phyloP scores from a whole-genome alignment of 1,140 invertebrate species.

The Polypedilum vanderplanki region DNA sequence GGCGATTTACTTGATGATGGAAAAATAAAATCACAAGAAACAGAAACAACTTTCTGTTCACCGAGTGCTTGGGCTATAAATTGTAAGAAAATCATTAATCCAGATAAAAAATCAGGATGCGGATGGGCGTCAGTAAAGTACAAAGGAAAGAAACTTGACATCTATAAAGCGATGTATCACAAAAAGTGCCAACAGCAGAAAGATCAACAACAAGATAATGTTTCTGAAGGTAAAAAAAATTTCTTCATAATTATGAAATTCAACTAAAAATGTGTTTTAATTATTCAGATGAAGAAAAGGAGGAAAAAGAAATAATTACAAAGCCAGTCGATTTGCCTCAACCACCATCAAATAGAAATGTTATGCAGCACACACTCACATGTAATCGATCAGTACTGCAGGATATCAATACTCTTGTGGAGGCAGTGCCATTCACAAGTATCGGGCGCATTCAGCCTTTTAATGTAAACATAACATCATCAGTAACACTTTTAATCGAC shows the following conservation, averaged over 20 bases:
- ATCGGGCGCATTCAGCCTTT: slow-evolving; percentile 89
- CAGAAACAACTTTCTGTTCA: slow-evolving; percentile 78
- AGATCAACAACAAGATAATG: slow-evolving; percentile 42
- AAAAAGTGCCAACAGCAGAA: slow-evolving; percentile 57
- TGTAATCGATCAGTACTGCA: slow-evolving; percentile 61
- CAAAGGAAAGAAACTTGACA: slow-evolving; percentile 76
- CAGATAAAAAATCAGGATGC: slow-evolving; percentile 84
- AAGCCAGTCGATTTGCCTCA: slow-evolving; percentile 39
- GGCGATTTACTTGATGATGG: slow-evolving; percentile 79
- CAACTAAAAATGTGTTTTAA: not conserved
- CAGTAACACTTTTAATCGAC: slow-evolving; percentile 81
- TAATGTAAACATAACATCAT: slow-evolving; percentile 78
- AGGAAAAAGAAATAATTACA: slow-evolving; percentile 49
- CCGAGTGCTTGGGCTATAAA: slow-evolving; percentile 88
- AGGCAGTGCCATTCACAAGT: slow-evolving; percentile 77
- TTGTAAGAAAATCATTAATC: slow-evolving; percentile 85
- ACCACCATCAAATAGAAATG: slow-evolving; percentile 50
- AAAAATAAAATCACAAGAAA: slow-evolving; percentile 82
- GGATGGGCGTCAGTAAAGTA: slow-evolving; percentile 83
- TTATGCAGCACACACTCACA: slow-evolving; percentile 61
- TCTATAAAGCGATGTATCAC: slow-evolving; percentile 78
- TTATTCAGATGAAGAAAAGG: slow-evolving; percentile 44
- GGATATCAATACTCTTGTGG: slow-evolving; percentile 81
- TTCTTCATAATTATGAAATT: not conserved
- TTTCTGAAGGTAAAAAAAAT: slow-evolving; percentile 39